Evolutionary conservation across 64 coral and sea anemone species (phyloP), one percentile per base, ranked within the genome.

Genomic region (Catalaphyllia jardinei): DNA sequence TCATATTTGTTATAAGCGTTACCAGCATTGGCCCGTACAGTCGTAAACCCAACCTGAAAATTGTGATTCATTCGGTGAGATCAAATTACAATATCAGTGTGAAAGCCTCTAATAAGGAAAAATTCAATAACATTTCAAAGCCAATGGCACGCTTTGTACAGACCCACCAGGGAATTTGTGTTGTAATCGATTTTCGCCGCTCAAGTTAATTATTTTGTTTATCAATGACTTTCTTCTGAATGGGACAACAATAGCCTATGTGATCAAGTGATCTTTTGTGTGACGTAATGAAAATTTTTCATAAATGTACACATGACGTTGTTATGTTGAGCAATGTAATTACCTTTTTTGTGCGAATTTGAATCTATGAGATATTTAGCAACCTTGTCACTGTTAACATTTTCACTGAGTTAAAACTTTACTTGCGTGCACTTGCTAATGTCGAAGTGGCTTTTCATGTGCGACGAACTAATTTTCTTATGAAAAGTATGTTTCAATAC

Each of bases 201-300:
- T 49, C 42, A 25, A 55, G 42, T 78, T 52, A 57, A 79, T 79
- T 15, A 79, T 50, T 55, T 79, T 79, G 76, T 79, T 79, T 79
- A 55, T 55, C 27, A 20, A 76, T 20, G 38, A 25, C 25, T 25
- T 69, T 69, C 20, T 24, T 69, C 24, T 0, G 22, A 49, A 79
- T 55, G 76, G 19, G 25, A 22, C 9, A 55, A 78, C 76, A 78
- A 78, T 55, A 78, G 42, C 22, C 8, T 52, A 3, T 59, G 76
- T 78, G 35, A 50, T 14, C 76, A 79, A 55, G 12, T 25, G 24
- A n/a, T 29, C 35, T 29, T 79, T n/a, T 25, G 25, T 27, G 9
- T n/a, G 10, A 11, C 54, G 11, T 57, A 10, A 57, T 57, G 10
- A 57, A 57, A 14, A 14, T 57, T 57, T 57, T 57, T 57, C 54